Percentiles rank a stretch among this genome's conserved stretches.
These are phyloP conservation scores for Chloropsis cyanopogon DNA, from an alignment of 2,113 vertebrate genomes.

Conservation along the genomic window DNA sequence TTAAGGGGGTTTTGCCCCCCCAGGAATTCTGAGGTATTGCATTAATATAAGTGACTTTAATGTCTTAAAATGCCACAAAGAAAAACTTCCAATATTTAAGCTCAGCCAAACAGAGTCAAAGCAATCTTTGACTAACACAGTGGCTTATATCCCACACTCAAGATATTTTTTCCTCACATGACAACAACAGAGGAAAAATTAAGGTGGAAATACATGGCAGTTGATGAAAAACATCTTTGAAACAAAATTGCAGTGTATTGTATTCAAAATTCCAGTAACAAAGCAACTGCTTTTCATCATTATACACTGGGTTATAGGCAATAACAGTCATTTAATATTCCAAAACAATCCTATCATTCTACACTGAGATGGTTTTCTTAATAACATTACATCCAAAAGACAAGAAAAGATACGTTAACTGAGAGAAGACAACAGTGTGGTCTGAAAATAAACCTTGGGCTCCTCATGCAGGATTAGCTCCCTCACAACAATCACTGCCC, in stretches of 20 bases:
- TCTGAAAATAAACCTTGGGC: not conserved
- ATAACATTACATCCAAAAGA: not conserved
- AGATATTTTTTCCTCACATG: not conserved
- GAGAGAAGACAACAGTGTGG: not conserved
- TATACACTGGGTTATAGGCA: not conserved
- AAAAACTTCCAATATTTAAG: not conserved
- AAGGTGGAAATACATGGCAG: not conserved
- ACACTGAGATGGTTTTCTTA: not conserved
- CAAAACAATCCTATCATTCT: not conserved
- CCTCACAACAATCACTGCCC: not conserved
- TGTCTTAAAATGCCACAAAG: not conserved
- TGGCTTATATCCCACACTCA: not conserved
- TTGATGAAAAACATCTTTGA: not conserved
- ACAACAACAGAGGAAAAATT: not conserved
- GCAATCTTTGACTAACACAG: not conserved
- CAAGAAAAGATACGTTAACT: not conserved
- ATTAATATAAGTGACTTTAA: not conserved
- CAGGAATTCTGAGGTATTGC: not conserved
- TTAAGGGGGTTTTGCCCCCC: fast-evolving
- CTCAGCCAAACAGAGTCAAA: not conserved
- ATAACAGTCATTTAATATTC: not conserved
- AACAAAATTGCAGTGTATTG: not conserved
- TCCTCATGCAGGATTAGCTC: not conserved
- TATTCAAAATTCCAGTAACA: not conserved
- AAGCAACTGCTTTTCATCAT: not conserved